A percentile compares a stretch with the other conserved stretches of the same genome.
phyloP scores from a whole-genome alignment of 2,797 vertebrate species.

The Eremophila alpestris region DNA sequence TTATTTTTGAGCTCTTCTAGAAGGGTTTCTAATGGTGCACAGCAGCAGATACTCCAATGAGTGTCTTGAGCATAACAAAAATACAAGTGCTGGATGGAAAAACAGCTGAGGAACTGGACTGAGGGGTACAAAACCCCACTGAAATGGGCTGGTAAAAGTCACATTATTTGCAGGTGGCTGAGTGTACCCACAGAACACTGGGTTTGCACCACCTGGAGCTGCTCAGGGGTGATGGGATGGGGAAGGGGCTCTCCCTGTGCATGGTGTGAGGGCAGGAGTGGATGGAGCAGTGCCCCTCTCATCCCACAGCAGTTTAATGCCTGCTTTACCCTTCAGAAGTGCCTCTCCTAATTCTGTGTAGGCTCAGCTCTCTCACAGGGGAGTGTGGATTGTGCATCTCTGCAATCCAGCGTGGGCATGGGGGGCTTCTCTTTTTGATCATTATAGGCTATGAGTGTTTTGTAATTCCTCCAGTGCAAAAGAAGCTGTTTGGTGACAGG shows the following conservation, averaged over 20 bases:
- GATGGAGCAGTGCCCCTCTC: neutral
- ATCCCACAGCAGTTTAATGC: neutral
- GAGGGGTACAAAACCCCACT: neutral
- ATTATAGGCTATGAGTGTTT: conserved; percentile 61
- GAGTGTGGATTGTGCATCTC: neutral
- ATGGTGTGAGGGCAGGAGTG: neutral
- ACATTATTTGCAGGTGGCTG: neutral
- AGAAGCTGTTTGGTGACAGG: conserved; percentile 79
- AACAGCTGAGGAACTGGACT: neutral
- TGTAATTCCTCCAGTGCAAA: conserved; percentile 71
- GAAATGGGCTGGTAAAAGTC: neutral
- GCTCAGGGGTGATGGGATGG: neutral
- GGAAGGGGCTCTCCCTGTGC: neutral
- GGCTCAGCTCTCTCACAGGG: neutral
- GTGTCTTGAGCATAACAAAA: neutral
- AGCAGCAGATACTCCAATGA: neutral
- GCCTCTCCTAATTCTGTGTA: neutral
- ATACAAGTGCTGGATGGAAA: neutral
- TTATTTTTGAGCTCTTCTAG: neutral
- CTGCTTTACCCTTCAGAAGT: neutral
- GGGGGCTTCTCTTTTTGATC: conserved; percentile 35
- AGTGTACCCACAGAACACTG: neutral
- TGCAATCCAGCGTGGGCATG: conserved; percentile 25
- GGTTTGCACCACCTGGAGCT: neutral
- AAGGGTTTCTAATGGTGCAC: neutral